A percentile compares a stretch with the other conserved stretches of the same genome.
These are phyloP conservation scores for Neosilurus mollespiculum DNA, from an alignment of 2,797 vertebrate genomes.

Conservation along the genomic window DNA sequence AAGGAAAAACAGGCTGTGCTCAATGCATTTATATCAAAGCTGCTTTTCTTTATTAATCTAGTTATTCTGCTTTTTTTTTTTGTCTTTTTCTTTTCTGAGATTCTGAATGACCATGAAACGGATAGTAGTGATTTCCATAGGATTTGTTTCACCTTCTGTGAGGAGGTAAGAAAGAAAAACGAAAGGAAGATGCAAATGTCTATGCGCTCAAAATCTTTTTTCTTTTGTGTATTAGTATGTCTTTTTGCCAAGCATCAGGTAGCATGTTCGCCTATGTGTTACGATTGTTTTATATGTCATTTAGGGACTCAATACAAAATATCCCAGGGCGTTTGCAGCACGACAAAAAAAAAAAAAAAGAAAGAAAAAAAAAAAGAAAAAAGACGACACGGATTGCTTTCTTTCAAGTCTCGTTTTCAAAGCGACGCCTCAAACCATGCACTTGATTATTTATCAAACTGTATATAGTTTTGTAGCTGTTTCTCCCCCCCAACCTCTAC, in stretches of 20 bases:
- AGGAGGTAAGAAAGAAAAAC: conserved; percentile 44
- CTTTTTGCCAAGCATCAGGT: conserved; percentile 75
- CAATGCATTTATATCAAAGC: conserved; percentile 93
- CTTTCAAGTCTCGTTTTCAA: conserved; percentile 70
- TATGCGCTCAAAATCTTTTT: conserved; percentile 62
- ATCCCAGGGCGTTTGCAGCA: conserved; percentile 66
- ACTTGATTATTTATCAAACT: conserved; percentile 78
- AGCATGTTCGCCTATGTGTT: conserved; percentile 81
- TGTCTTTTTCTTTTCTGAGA: conserved; percentile 62
- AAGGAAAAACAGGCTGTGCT: conserved; percentile 86
- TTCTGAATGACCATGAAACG: conserved; percentile 73
- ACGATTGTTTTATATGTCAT: conserved; percentile 74
- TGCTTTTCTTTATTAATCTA: conserved; percentile 85
- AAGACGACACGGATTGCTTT: conserved; percentile 65
- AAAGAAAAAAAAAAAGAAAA: conserved; percentile 61
- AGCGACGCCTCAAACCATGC: conserved; percentile 77
- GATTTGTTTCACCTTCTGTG: conserved; percentile 55
- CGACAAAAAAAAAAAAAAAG: conserved; percentile 66
- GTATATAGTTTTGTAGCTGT: conserved; percentile 79
- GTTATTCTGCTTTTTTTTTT: conserved; percentile 69
- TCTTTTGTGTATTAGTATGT: conserved; percentile 74
- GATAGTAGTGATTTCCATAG: conserved; percentile 67
- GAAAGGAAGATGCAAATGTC: conserved; percentile 70
- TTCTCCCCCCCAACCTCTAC: conserved; percentile 44
- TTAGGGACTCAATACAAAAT: conserved; percentile 69